phyloP scores from a whole-genome alignment of 2,113 vertebrate species.

The Cinclus mexicanus region DNA sequence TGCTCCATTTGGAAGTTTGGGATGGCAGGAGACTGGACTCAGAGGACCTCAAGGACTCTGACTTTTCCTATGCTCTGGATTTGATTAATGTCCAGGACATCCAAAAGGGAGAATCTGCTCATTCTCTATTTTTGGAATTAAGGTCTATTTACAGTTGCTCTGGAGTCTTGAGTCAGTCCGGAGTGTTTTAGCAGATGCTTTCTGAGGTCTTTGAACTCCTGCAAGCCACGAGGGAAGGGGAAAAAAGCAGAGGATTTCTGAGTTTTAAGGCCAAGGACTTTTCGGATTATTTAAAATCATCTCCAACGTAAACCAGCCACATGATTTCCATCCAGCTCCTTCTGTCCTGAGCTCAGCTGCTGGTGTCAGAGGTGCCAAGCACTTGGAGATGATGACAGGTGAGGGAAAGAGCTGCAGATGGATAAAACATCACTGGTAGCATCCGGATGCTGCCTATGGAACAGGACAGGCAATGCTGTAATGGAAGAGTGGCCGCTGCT shows the following conservation, averaged over 20 bases:
- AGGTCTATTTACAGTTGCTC: conserved; percentile 16
- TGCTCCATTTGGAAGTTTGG: neutral
- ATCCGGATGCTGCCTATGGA: neutral
- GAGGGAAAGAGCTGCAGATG: conserved; percentile 23
- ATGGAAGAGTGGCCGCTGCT: neutral
- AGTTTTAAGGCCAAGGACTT: neutral
- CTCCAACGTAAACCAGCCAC: conserved; percentile 7
- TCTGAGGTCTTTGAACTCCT: conserved; percentile 35
- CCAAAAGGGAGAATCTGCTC: conserved; percentile 6
- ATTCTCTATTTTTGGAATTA: conserved; percentile 29
- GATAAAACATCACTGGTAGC: neutral
- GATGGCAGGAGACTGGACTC: neutral
- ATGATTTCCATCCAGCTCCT: conserved; percentile 19
- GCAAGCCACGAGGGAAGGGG: neutral
- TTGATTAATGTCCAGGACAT: neutral
- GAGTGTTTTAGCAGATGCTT: conserved; percentile 52
- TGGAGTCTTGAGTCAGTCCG: neutral
- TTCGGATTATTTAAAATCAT: conserved; percentile 18
- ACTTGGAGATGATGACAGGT: conserved; percentile 52
- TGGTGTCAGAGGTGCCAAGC: neutral
- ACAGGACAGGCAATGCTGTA: neutral
- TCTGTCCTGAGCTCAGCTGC: neutral
- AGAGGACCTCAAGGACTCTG: neutral
- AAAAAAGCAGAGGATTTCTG: neutral
- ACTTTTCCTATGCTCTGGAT: neutral